These are phyloP conservation scores for Magallana angulata DNA, from an alignment of 1,140 invertebrate genomes.

Conservation along the genomic window DNA sequence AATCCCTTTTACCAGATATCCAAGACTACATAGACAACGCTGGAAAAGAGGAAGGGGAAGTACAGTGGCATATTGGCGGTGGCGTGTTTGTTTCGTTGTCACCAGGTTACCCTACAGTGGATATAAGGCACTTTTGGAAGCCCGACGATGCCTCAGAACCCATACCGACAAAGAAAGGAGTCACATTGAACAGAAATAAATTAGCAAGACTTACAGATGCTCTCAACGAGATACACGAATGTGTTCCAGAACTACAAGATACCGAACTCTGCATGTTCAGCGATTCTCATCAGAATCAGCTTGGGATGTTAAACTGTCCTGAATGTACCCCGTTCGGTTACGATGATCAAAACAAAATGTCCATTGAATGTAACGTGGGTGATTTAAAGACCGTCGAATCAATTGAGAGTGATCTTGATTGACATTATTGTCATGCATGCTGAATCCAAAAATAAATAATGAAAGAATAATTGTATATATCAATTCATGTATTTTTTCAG, in stretches of 20 bases:
- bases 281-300: slow-evolving; percentile 40
- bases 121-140: slow-evolving; percentile 43
- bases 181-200: slow-evolving; percentile 32
- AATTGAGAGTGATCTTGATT: slow-evolving; percentile 8
- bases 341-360: neutral
- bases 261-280: slow-evolving; percentile 1
- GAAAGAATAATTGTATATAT: neutral
- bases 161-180: slow-evolving; percentile 29
- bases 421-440: slow-evolving; percentile 1
- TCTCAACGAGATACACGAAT: neutral
- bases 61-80: slow-evolving; percentile 33
- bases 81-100: slow-evolving; percentile 10
- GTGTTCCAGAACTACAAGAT: slow-evolving; percentile 36
- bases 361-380: slow-evolving; percentile 34
- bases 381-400: neutral
- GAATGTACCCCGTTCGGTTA: slow-evolving; percentile 32
- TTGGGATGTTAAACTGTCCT: slow-evolving; percentile 28
- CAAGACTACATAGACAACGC: neutral
- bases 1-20: slow-evolving; percentile 30
- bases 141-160: neutral
- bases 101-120: slow-evolving; percentile 1
- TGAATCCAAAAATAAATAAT: neutral
- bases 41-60: neutral
- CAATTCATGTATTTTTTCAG: neutral
- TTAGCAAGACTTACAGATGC: neutral